Conservation (phyloP, 1,140 invertebrate species). For the Drosophila azteca region DNA sequence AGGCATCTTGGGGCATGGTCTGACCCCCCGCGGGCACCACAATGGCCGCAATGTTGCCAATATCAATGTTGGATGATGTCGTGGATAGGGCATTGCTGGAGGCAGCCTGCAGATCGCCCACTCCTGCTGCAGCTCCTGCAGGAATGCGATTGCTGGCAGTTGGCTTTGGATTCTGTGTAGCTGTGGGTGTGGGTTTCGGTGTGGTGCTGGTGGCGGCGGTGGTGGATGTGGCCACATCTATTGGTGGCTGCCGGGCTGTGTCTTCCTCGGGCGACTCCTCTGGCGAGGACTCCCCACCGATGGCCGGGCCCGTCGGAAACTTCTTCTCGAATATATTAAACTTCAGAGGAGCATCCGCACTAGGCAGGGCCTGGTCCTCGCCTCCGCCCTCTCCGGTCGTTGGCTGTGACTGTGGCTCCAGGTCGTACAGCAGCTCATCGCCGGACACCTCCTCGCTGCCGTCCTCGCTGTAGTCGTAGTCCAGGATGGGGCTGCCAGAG, state of each 20-base stretch:
- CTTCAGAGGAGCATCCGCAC: constrained; percentile 77
- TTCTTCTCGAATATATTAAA: constrained; percentile 80
- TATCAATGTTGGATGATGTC: constrained; percentile 30
- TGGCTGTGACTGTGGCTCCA: constrained; percentile 16
- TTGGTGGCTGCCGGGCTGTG: neutral
- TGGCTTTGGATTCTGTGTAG: constrained; percentile 12
- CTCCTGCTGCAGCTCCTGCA: constrained; percentile 9
- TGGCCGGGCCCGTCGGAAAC: constrained; percentile 58
- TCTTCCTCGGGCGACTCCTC: constrained; percentile 17
- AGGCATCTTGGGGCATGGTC: neutral
- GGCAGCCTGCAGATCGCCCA: constrained; percentile 48
- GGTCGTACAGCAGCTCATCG: constrained; percentile 43
- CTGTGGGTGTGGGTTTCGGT: neutral
- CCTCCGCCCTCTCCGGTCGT: constrained; percentile 16
- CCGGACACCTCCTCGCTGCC: constrained; percentile 20
- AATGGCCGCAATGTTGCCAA: constrained; percentile 73
- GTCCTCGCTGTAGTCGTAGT: constrained; percentile 57
- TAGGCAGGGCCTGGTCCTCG: constrained; percentile 67
- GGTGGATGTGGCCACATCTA: neutral
- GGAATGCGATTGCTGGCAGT: constrained; percentile 35
- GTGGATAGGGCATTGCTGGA: constrained; percentile 42
- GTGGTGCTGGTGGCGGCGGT: neutral
- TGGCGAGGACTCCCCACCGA: neutral
- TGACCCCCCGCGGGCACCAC: constrained; percentile 65
- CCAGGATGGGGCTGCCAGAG: constrained; percentile 21